Evolutionary conservation across 1,140 invertebrate species (phyloP).

Genomic region (Araneus ventricosus): DNA sequence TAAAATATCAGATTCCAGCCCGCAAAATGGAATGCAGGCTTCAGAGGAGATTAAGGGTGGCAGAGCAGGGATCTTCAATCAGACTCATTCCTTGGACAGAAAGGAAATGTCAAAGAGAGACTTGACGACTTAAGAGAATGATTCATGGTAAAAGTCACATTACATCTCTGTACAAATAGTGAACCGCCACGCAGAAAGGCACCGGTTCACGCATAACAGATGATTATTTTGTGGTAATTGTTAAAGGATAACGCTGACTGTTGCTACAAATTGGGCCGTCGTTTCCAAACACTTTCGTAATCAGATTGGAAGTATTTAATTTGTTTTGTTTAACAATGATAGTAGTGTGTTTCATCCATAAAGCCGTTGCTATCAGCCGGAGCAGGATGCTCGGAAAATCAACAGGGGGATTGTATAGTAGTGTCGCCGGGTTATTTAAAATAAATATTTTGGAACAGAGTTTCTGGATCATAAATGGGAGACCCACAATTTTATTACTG

Average conservation of each 20-base stretch:
- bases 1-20: constrained; percentile 50
- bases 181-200: constrained; percentile 15
- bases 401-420: neutral
- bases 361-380: too few relatives aligned
- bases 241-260: constrained; percentile 1
- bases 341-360: too few relatives aligned
- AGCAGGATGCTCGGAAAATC: neutral
- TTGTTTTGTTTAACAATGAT: neutral
- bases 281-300: neutral
- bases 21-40: constrained; percentile 50
- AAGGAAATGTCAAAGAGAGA: constrained; percentile 43
- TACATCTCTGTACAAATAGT: constrained; percentile 7
- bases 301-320: constrained; percentile 17
- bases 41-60: neutral
- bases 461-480: too few relatives aligned
- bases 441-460: neutral
- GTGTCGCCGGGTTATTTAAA: neutral
- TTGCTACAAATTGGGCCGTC: neutral
- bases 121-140: constrained; percentile 45
- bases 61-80: constrained; percentile 46
- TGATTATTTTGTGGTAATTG: neutral
- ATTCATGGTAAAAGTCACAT: constrained; percentile 38
- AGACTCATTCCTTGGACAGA: constrained; percentile 55
- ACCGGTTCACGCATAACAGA: neutral
- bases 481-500: too few relatives aligned